A percentile compares a stretch with the other conserved stretches of the same genome.
phyloP scores from a whole-genome alignment of 2,797 vertebrate genomes.

The Fratercula arctica region DNA sequence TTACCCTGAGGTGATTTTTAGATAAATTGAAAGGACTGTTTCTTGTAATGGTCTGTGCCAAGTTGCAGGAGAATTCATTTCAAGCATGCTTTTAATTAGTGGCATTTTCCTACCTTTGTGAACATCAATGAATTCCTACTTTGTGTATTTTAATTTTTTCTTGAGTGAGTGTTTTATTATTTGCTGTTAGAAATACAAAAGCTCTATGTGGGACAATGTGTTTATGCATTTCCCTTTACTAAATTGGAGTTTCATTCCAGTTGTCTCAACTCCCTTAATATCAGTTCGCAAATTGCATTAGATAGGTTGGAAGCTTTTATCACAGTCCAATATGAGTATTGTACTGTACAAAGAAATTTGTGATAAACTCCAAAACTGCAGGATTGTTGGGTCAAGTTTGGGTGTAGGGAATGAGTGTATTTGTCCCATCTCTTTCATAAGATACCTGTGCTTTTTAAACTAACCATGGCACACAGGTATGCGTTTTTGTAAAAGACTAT shows the following conservation, averaged over 20 bases:
- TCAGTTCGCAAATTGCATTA: neutral
- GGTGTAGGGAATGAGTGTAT: neutral
- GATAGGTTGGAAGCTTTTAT: neutral
- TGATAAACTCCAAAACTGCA: neutral
- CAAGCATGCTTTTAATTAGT: neutral
- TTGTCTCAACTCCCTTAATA: neutral
- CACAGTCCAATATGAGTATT: neutral
- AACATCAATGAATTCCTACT: neutral
- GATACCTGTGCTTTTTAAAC: neutral
- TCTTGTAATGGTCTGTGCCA: neutral
- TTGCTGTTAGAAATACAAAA: neutral
- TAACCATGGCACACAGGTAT: neutral
- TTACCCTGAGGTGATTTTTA: neutral
- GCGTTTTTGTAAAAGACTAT: neutral
- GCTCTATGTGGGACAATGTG: neutral
- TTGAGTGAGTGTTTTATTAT: neutral
- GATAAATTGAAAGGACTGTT: neutral
- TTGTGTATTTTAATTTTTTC: neutral
- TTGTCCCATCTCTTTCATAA: neutral
- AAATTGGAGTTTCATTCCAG: neutral
- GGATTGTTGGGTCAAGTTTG: neutral
- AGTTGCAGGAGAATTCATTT: neutral
- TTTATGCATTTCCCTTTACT: neutral
- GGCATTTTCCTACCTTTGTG: neutral
- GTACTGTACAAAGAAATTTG: neutral